Evolutionary conservation across 2,888 invertebrate genomes (phyloP).

Genomic region (Eumerus sabulonum): DNA sequence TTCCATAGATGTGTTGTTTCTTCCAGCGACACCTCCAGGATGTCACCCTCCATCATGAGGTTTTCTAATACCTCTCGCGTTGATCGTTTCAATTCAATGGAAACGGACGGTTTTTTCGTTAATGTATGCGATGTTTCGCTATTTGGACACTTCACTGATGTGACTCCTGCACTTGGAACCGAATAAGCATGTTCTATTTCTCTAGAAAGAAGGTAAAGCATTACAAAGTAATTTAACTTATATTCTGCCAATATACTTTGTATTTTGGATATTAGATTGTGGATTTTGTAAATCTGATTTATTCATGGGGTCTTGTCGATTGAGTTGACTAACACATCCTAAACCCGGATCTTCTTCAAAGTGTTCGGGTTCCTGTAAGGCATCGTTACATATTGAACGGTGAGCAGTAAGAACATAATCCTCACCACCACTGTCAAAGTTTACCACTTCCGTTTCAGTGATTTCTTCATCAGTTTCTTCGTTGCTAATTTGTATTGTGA

Average conservation of each 20-base stretch:
- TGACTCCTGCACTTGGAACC: conserved; percentile 24
- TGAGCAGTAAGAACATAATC: conserved; percentile 5
- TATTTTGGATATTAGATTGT: too few species aligned
- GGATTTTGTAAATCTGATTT: too few species aligned
- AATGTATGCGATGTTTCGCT: conserved; percentile 60
- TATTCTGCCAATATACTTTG: too few species aligned
- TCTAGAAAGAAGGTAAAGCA: conserved; percentile 25
- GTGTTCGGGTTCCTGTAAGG: background rate
- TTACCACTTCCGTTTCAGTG: conserved; percentile 41
- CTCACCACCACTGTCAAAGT: conserved; percentile 49
- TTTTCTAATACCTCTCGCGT: conserved; percentile 83
- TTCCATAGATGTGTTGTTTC: conserved; percentile 91
- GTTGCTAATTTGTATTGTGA: background rate
- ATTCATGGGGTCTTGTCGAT: too few species aligned
- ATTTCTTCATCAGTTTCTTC: conserved; percentile 50
- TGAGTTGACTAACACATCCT: too few species aligned
- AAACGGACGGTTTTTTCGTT: background rate
- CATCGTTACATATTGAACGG: conserved; percentile 10
- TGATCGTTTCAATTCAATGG: conserved; percentile 76
- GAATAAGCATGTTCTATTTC: conserved; percentile 70
- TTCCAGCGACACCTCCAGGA: conserved; percentile 92
- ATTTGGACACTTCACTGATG: background rate
- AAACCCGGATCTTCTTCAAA: background rate
- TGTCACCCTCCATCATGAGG: conserved; percentile 93
- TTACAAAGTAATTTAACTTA: background rate